Percentiles rank a stretch among this genome's conserved stretches.
phyloP scores from a whole-genome alignment of 2,888 invertebrate species.

The Alloscopus bannaensis region DNA sequence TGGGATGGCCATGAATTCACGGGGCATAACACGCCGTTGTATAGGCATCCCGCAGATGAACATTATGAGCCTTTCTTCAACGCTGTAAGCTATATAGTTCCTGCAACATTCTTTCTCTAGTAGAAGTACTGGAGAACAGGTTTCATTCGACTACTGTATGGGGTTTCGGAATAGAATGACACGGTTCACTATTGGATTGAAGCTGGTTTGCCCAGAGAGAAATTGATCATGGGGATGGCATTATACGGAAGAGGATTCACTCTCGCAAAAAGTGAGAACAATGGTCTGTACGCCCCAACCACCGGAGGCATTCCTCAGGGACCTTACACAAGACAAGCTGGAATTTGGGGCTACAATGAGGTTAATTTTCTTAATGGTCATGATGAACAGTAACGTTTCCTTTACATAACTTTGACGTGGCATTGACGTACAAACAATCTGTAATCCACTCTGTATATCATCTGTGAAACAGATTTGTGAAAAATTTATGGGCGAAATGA shows the following conservation, averaged over 20 bases:
- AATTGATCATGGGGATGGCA: conserved; percentile 83
- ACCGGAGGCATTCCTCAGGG: conserved; percentile 75
- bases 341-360: conserved; percentile 75
- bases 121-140: no score
- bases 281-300: conserved; percentile 79
- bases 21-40: conserved; percentile 74
- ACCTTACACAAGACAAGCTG: conserved; percentile 75
- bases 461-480: conserved; percentile 76
- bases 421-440: no score
- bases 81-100: conserved; percentile 68
- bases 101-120: no score
- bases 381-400: no score
- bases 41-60: conserved; percentile 72
- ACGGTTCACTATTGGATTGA: conserved; percentile 78
- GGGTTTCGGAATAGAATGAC: conserved; percentile 73
- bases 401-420: no score
- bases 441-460: no score
- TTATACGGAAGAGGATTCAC: conserved; percentile 84
- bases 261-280: conserved; percentile 76
- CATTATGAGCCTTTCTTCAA: conserved; percentile 71
- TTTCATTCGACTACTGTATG: conserved; percentile 73
- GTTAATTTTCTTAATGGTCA: no score
- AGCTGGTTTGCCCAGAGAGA: conserved; percentile 80
- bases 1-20: conserved; percentile 70
- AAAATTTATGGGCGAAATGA: conserved; percentile 59